phyloP scores from a whole-genome alignment of 2,888 invertebrate species.

The Nysson spinosus region DNA sequence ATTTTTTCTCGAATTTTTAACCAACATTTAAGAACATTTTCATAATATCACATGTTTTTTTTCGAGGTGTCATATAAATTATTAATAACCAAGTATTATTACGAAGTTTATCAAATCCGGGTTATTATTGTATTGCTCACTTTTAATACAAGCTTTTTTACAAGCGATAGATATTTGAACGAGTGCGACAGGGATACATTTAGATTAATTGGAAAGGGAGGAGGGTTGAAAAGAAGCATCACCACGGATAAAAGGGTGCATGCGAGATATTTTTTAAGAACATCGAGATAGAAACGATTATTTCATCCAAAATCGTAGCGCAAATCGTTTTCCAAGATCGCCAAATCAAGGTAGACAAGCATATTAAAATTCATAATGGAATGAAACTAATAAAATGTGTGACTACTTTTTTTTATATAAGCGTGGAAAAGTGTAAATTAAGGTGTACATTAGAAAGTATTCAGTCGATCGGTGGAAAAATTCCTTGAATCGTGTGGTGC shows the following conservation, averaged over 20 bases:
- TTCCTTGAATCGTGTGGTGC: not conserved
- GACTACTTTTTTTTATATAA: not conserved
- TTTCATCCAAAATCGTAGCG: too few relatives aligned
- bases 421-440: slow-evolving; percentile 10
- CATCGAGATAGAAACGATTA: too few relatives aligned
- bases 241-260: too few relatives aligned
- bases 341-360: too few relatives aligned
- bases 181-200: slow-evolving; percentile 8
- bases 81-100: too few relatives aligned
- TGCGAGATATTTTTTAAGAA: too few relatives aligned
- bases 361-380: too few relatives aligned
- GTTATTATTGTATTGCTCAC: slow-evolving; percentile 11
- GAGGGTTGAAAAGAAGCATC: not conserved
- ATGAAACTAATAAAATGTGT: not conserved
- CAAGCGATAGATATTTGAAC: slow-evolving; percentile 12
- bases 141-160: slow-evolving; percentile 28
- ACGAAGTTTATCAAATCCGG: slow-evolving; percentile 25
- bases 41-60: too few relatives aligned
- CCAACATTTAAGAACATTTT: not conserved
- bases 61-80: too few relatives aligned
- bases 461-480: slow-evolving; percentile 15
- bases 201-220: slow-evolving; percentile 3
- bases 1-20: not conserved
- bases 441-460: not conserved
- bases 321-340: too few relatives aligned